phyloP scores from a whole-genome alignment of 2,113 vertebrate species.

The Furnarius figulus region DNA sequence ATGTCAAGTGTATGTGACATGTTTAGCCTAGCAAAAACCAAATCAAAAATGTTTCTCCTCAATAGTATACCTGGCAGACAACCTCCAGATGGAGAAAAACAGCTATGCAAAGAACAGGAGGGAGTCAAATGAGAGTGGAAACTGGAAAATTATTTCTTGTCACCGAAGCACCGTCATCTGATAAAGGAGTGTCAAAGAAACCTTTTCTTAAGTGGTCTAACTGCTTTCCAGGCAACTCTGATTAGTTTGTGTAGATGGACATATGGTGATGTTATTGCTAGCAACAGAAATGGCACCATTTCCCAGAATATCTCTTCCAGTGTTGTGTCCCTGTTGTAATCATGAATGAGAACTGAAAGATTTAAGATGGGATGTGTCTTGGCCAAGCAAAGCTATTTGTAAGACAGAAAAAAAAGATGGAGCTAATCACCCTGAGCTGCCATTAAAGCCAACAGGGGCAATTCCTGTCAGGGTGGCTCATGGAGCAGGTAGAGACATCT shows the following conservation, averaged over 20 bases:
- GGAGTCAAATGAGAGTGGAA: not conserved
- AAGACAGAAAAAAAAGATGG: not conserved
- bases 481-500: fast-evolving
- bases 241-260: not conserved
- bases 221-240: not conserved
- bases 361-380: not conserved
- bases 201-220: not conserved
- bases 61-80: not conserved
- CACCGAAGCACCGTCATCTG: not conserved
- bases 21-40: not conserved
- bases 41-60: not conserved
- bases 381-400: not conserved
- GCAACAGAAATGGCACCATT: not conserved
- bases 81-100: not conserved
- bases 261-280: not conserved
- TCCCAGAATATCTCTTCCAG: not conserved
- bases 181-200: not conserved
- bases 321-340: not conserved
- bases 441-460: not conserved
- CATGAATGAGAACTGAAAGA: not conserved
- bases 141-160: not conserved
- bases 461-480: not conserved
- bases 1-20: not conserved
- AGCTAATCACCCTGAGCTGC: not conserved
- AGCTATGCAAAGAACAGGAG: not conserved